Base-by-base conservation (phyloP, 1,140 invertebrate genomes). In the Aradophagus sp. region DNA sequence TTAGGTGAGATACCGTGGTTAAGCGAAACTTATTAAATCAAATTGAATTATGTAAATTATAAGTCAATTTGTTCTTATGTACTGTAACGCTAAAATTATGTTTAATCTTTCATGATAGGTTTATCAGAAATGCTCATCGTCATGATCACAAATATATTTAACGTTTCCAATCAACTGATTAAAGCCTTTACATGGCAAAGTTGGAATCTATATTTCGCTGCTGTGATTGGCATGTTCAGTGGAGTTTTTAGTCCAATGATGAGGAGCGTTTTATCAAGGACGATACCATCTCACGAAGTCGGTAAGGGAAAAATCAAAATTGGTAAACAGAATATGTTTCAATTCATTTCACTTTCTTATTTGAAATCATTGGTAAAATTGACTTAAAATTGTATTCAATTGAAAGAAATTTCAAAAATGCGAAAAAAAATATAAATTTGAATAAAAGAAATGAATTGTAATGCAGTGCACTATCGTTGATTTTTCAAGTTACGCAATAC, bases 211-310 rank as follows among this genome's bases (percentile, higher is more conserved):
- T 68, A 68, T 16, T 16, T 61, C 6, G 32, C 47, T 8, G 41
- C 13, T 8, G 19, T 47, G 5, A 7, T 67, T 26, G 29, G 19
- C 0, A 27, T 47, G 36, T 48, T 59, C 7, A 47, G 16, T 20
- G 55, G 48, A 1, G 11, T 61, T 12, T 47, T 47, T 12, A 53
- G 47, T 47, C 55, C 55, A 2, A 68, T 68, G 65, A 17, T 68
- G 5, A 39, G 65, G 0, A 67, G 63, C 13, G 19, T 67, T 12
- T 53, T 67, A n/a, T 67, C 63, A 2, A 67, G 23, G 7, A 23
- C 53, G 8, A 59, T 67, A 12, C 55, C 55, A 0, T 2, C 23
- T 5, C 45, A 67, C 4, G 63, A 67, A 34, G 27, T 39, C 4
- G 55, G 63, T 59, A 53, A 56, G 56, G n/a, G 27, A 14, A 6